A percentile compares a stretch with the other conserved stretches of the same genome.
phyloP scores from a whole-genome alignment of 2,888 invertebrate species.

The Gisinianus flammeolus region DNA sequence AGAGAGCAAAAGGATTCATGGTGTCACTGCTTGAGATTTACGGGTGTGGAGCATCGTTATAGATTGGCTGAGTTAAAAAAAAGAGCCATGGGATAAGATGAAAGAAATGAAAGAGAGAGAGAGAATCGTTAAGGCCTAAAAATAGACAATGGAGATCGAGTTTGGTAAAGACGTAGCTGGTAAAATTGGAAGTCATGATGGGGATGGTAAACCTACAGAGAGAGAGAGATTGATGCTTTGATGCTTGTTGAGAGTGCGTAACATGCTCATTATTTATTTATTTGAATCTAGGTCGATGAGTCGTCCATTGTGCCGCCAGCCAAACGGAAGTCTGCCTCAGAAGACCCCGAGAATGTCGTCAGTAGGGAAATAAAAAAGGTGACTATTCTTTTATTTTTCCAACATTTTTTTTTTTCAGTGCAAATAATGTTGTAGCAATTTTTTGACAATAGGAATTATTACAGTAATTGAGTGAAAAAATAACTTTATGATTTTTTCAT shows the following conservation, averaged over 20 bases:
- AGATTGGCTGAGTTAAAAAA: constrained; percentile 6
- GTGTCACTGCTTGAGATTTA: constrained; percentile 20
- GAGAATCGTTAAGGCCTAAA: constrained; percentile 25
- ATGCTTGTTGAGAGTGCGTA: constrained; percentile 30
- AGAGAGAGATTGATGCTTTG: constrained; percentile 34
- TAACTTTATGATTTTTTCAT: no score
- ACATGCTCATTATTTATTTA: constrained; percentile 39
- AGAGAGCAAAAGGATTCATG: constrained; percentile 19
- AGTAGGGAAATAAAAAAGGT: constrained; percentile 59
- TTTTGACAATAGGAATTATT: no score
- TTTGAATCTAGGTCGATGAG: constrained; percentile 50
- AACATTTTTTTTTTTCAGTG: not conserved
- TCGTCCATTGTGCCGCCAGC: constrained; percentile 46
- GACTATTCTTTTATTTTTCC: constrained; percentile 11
- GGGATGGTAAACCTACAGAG: constrained; percentile 21
- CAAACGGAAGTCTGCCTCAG: constrained; percentile 54
- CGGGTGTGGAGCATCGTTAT: constrained; percentile 13
- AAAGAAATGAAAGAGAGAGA: constrained; percentile 25
- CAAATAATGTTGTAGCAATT: not conserved
- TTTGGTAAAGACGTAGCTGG: constrained; percentile 27
- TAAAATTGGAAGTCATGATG: constrained; percentile 24
- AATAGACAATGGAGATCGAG: constrained; percentile 33
- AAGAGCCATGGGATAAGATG: not conserved
- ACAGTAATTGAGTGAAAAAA: no score
- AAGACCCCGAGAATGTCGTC: constrained; percentile 56